Base-by-base conservation (phyloP, 2,888 invertebrate genomes). In the Ariolimax columbianus region DNA sequence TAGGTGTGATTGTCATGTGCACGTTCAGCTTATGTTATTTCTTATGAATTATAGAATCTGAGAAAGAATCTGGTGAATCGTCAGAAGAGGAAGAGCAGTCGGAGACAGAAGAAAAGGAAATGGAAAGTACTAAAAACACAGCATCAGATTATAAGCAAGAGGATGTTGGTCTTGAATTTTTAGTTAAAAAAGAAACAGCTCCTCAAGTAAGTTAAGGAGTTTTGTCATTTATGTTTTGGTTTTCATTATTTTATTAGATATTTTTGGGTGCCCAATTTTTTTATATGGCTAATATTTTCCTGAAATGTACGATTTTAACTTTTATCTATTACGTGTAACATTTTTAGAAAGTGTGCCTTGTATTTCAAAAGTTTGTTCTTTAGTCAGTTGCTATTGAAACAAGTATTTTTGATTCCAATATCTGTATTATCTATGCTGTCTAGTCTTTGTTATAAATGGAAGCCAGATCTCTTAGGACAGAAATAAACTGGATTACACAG, bases 81-180 rank as follows among this genome's bases (percentile, higher is more conserved):
- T 86, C 86, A 47, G 78, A 78, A 23, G 89, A 89, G 85, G 93
- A 93, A 87, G 94, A 94, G 84, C 95, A 94, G 84, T 95, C 95
- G 63, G 91, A 94, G 36, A n/a, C 19, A 7, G 77, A 72, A 40
- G 68, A 83, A 33, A 68, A 77, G 30, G 91, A 90, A 51, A 90
- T 89, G 26, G 90, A 91, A 33, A 89, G 89, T 43, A 89, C 88
- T 36, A 89, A 89, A 51, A 89, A 90, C 81, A 90, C 91, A 63
- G 92, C 55, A 92, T 92, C 83, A 93, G 92, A 59, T 94, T 94
- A 72, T 94, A 66, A 77, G 17, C 93, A 93, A 55, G 94, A 94
- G 68, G 95, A 95, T 88, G 93, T 92, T 81, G 93, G 93, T 40
- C 88, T 93, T 59, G 92, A 93, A 82, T 91, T 88, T 86, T 88